phyloP scores from a whole-genome alignment of 1,140 invertebrate species.

The Rhyacophila brunnea region DNA sequence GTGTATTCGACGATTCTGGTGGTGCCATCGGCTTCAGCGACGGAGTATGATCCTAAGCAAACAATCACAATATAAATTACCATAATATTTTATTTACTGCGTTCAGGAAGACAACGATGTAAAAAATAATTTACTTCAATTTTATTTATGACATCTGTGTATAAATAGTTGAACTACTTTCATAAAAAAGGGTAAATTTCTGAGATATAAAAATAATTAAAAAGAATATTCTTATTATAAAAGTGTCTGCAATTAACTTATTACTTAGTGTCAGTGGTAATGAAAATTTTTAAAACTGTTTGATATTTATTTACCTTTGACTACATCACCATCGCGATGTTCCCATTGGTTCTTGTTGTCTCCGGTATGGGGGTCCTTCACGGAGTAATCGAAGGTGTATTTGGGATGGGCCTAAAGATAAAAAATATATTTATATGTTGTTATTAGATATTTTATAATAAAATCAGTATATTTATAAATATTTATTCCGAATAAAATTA shows the following conservation, averaged over 20 bases:
- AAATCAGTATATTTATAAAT: no score
- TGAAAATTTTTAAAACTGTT: no score
- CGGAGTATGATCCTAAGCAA: constrained; percentile 46
- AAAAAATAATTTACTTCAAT: no score
- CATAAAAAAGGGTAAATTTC: not conserved
- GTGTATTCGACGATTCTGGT: constrained; percentile 57
- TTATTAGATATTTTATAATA: no score
- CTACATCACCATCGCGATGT: constrained; percentile 41
- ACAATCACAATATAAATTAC: no score
- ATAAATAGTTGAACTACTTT: no score
- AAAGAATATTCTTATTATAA: not conserved
- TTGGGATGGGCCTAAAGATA: constrained; percentile 38
- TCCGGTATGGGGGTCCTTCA: constrained; percentile 42
- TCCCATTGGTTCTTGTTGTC: constrained; percentile 45
- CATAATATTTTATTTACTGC: not conserved
- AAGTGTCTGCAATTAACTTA: no score
- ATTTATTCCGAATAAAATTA: no score
- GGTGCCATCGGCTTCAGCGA: constrained; percentile 60
- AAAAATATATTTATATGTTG: constrained; percentile 2
- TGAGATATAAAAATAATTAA: not conserved
- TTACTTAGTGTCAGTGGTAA: no score
- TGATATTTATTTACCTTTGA: constrained; percentile 37
- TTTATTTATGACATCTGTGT: no score
- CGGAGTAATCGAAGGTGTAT: constrained; percentile 41
- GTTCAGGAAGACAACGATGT: not conserved